Percentiles rank a stretch among this genome's conserved stretches.
Conservation (phyloP, 2,113 vertebrate species). For the Tragelaphus buxtoni region DNA sequence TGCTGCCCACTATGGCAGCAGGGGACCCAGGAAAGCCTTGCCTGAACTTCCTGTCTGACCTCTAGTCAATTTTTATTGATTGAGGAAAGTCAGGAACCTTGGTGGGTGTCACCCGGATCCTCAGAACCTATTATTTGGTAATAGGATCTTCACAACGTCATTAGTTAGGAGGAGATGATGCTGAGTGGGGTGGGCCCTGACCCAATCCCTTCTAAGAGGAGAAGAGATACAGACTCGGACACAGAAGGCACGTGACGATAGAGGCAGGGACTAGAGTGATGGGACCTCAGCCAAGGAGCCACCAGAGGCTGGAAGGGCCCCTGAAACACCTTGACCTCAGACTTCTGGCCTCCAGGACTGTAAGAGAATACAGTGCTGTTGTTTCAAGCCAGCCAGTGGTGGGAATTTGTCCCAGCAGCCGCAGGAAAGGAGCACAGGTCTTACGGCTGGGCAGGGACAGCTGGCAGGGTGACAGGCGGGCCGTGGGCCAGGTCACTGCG, state of each 20-base stretch:
- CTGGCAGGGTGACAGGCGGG: fast-evolving
- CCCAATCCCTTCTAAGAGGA: background rate
- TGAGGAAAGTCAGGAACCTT: background rate
- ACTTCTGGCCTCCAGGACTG: background rate
- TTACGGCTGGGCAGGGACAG: background rate
- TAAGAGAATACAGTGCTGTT: background rate
- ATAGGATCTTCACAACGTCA: too few species aligned
- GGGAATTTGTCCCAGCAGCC: background rate
- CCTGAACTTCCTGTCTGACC: background rate
- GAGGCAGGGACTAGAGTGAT: background rate
- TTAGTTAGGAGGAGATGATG: background rate
- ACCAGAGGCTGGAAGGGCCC: background rate
- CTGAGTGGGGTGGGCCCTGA: background rate
- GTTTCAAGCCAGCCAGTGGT: background rate
- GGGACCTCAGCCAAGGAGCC: background rate
- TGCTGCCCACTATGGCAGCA: fast-evolving
- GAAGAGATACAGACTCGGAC: background rate
- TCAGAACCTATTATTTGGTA: background rate
- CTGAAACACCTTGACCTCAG: background rate
- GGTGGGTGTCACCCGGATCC: background rate
- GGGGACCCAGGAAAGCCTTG: background rate
- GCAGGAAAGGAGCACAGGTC: background rate
- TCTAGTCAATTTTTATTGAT: background rate
- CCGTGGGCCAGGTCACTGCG: fast-evolving
- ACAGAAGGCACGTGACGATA: fast-evolving